These are phyloP conservation scores for Harmothoe impar DNA, from an alignment of 2,888 invertebrate genomes.

Conservation along the genomic window DNA sequence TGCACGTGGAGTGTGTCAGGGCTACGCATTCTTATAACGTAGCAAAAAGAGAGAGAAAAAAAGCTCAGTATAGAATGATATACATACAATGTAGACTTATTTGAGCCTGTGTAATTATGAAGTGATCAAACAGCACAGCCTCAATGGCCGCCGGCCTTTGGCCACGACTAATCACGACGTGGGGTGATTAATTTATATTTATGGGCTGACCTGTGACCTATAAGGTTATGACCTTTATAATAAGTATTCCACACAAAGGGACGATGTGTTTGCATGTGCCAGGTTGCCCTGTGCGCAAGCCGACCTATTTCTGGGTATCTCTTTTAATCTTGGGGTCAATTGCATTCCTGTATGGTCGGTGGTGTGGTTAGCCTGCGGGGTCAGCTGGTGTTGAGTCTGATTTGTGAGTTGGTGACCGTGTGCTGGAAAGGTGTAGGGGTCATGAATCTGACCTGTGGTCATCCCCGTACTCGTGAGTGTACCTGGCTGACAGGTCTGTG, in stretches of 20 bases:
- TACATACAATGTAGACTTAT: conserved; percentile 23
- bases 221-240: conserved; percentile 4
- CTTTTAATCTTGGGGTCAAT: not conserved
- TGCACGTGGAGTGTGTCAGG: too few relatives aligned
- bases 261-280: conserved; percentile 4
- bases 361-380: conserved; percentile 8
- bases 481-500: conserved; percentile 27
- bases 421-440: not conserved
- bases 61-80: not conserved
- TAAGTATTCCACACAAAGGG: conserved; percentile 22
- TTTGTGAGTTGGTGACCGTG: not conserved
- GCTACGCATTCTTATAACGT: too few relatives aligned
- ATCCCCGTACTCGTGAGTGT: conserved; percentile 46
- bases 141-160: not conserved
- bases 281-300: not conserved
- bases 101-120: not conserved
- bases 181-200: conserved; percentile 19
- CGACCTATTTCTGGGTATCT: not conserved
- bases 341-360: not conserved
- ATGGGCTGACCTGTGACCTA: not conserved
- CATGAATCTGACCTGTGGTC: conserved; percentile 29
- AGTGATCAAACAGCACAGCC: not conserved
- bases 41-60: too few relatives aligned
- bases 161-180: not conserved
- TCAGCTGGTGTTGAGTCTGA: not conserved